Evolutionary conservation across 2,113 vertebrate species (phyloP).

Genomic region (Rhineura floridana): DNA sequence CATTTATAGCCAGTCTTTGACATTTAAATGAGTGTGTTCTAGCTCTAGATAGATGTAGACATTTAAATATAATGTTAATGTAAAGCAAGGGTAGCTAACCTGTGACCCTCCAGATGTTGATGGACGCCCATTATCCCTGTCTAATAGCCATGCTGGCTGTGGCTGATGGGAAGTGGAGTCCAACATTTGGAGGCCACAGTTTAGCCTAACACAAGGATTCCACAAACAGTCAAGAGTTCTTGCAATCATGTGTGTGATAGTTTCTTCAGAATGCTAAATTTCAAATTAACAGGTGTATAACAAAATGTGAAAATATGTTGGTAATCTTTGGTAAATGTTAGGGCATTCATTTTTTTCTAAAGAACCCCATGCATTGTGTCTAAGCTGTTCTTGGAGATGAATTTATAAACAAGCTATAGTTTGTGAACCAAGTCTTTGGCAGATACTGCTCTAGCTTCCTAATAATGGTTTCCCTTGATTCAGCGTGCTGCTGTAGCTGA

Average conservation of each 20-base stretch:
- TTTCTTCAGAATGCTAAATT: background rate
- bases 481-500: background rate
- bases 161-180: too few species aligned
- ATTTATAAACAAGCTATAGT: background rate
- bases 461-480: background rate
- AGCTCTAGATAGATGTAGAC: background rate
- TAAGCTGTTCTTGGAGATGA: background rate
- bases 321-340: background rate
- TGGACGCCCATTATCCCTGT: too few species aligned
- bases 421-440: background rate
- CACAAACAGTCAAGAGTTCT: background rate
- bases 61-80: background rate
- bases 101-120: too few species aligned
- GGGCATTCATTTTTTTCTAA: background rate
- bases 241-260: background rate
- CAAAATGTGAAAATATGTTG: background rate
- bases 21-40: background rate
- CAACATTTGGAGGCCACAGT: too few species aligned
- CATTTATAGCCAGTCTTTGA: fast-evolving
- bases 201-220: background rate
- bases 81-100: too few species aligned
- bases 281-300: background rate
- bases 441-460: background rate
- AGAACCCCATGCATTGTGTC: background rate
- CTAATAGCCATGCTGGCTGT: too few species aligned